Conservation (phyloP, 2,888 invertebrate species). For the Standfussiana lucernea region DNA sequence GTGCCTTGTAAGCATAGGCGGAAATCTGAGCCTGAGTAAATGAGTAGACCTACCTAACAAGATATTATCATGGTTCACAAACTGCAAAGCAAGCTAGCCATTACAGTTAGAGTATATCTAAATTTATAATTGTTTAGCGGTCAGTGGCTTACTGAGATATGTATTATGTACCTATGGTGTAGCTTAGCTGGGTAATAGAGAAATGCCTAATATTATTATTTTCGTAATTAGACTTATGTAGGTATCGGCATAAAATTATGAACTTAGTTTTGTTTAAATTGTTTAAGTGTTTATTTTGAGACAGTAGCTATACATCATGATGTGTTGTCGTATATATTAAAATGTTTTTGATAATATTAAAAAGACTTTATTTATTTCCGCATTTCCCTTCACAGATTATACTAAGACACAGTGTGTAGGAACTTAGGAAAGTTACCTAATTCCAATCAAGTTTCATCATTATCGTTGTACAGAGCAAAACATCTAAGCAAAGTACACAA, state of each 20-base stretch:
- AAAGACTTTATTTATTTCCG: constrained; percentile 5
- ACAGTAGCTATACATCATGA: constrained; percentile 10
- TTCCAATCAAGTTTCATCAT: background rate
- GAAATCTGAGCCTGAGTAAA: background rate
- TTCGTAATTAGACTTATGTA: constrained; percentile 24
- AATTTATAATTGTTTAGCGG: constrained; percentile 25
- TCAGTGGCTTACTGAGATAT: constrained; percentile 49
- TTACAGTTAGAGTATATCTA: constrained; percentile 11
- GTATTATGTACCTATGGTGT: constrained; percentile 19
- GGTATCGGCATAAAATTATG: background rate
- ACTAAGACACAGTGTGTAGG: background rate
- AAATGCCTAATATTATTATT: constrained; percentile 50
- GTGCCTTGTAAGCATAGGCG: background rate
- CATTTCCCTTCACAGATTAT: background rate
- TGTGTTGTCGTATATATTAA: constrained; percentile 32
- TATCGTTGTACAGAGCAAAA: background rate
- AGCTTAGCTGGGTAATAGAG: constrained; percentile 39
- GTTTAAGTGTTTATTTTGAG: constrained; percentile 29
- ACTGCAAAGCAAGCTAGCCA: constrained; percentile 9
- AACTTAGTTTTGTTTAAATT: constrained; percentile 28
- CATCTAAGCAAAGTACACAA: background rate
- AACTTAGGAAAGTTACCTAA: background rate
- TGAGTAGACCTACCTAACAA: background rate
- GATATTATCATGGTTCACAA: constrained; percentile 6
- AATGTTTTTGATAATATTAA: constrained; percentile 27